Evolutionary conservation across 2,113 vertebrate species (phyloP), one percentile per base, ranked within the genome.

Genomic region (Cephalophus harveyi): DNA sequence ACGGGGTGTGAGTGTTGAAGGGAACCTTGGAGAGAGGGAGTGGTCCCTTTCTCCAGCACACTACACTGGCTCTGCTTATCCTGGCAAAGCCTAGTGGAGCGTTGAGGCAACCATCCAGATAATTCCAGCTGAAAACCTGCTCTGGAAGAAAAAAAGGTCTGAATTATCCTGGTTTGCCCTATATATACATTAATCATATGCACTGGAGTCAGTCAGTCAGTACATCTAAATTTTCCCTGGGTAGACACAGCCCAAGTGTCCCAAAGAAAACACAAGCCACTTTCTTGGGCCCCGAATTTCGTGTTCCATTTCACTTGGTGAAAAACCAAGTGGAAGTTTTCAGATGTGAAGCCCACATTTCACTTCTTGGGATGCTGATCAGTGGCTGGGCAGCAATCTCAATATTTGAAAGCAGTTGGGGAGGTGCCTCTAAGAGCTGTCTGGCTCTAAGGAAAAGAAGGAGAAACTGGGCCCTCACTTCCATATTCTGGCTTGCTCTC

Each of bases 171-270:
- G 96, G 92, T 98, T 98, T 98, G 94, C 94, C 97, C 95, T 98
- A 94, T 92, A 86, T 97, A 97, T 98, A 98, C 96, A 98, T 97
- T 98, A 98, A 98, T 98, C 97, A 98, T 95, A 97, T 97, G 97
- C 76, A 91, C 92, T 97, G 92, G 90, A 95, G 94, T 96, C 86
- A 97, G 95, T 96, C 87, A 96, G 96, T 95, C 91, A 98, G 90
- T 97, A 94, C 96, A 96, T 97, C 90, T 97, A 97, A 97, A 94
- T 87, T 96, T 98, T 97, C 91, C 95, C 96, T 93, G 85, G 84
- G 96, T 95, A 98, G 97, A 97, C 83, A 97, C 57, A 97, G 95
- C 40, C 59, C 30, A 91, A 97, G 54, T 97, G 89, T 97, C 97
- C 96, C 98, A 98, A 97, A 93, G 93, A 98, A 98, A 97, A 98